These are phyloP conservation scores for Dicrurus megarhynchus DNA, from an alignment of 2,113 vertebrate species.

Conservation along the genomic window DNA sequence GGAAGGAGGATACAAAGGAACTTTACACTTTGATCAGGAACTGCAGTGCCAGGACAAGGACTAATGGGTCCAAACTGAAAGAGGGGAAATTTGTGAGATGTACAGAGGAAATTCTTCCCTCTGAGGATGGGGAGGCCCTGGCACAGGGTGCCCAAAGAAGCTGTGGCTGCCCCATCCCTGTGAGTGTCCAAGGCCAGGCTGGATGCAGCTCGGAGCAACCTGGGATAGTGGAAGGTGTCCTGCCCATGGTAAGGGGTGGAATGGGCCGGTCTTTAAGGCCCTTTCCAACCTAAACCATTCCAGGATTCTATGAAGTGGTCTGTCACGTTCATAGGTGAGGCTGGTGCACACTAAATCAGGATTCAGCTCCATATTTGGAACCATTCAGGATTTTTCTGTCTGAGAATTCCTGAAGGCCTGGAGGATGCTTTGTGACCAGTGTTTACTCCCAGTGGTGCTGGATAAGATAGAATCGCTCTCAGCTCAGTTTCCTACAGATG, in stretches of 20 bases:
- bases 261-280: not conserved
- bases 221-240: not conserved
- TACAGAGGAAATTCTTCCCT: not conserved
- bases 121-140: not conserved
- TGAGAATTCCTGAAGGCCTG: not conserved
- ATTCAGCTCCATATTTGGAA: not conserved
- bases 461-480: not conserved
- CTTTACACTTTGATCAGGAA: not conserved
- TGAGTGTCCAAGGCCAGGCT: not conserved
- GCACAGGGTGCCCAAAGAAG: not conserved
- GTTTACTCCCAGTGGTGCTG: not conserved
- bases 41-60: not conserved
- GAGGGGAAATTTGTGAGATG: not conserved
- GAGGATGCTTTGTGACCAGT: not conserved
- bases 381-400: not conserved
- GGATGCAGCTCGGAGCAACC: not conserved
- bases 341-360: not conserved
- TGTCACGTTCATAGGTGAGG: not conserved
- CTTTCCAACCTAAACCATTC: not conserved
- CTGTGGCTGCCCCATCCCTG: not conserved
- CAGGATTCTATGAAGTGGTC: rapidly evolving
- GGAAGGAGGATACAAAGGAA: not conserved
- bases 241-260: not conserved
- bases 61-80: not conserved
- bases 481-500: not conserved